Conservation (phyloP, 2,888 invertebrate species). For the Amaurobius ferox region DNA sequence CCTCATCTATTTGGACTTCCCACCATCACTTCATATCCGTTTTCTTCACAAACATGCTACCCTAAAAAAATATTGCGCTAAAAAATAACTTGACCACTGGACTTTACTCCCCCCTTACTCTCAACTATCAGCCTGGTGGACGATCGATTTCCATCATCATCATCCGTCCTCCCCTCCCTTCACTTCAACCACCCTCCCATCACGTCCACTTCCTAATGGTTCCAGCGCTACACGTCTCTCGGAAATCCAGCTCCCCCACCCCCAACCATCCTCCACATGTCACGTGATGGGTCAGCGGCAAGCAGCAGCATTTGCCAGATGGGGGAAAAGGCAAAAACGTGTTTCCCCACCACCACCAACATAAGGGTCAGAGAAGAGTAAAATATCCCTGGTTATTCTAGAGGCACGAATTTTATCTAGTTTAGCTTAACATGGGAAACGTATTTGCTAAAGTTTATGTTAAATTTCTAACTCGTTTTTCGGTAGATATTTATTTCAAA, state of each 20-base stretch:
- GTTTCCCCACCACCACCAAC: constrained; percentile 31
- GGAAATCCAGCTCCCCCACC: constrained; percentile 35
- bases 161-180: constrained; percentile 21
- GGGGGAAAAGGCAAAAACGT: constrained; percentile 65
- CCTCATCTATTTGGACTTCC: no score
- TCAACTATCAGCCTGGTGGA: constrained; percentile 47
- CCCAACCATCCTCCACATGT: constrained; percentile 16
- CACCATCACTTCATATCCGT: no score
- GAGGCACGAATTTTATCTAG: constrained; percentile 11
- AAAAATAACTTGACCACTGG: constrained; percentile 54
- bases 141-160: constrained; percentile 67
- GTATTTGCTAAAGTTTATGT: constrained; percentile 10
- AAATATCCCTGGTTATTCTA: constrained; percentile 9
- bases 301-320: constrained; percentile 35
- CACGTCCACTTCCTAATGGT: constrained; percentile 70
- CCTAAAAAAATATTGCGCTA: no score
- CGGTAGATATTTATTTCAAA: not conserved
- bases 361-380: constrained; percentile 12
- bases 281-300: constrained; percentile 68
- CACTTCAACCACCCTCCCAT: constrained; percentile 29
- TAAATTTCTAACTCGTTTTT: not conserved
- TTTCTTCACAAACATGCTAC: no score
- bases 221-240: constrained; percentile 69
- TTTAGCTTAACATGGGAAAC: constrained; percentile 16
- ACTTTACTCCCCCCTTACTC: constrained; percentile 45